These are phyloP conservation scores for Carcina quercana DNA, from an alignment of 2,888 invertebrate genomes.

Conservation along the genomic window DNA sequence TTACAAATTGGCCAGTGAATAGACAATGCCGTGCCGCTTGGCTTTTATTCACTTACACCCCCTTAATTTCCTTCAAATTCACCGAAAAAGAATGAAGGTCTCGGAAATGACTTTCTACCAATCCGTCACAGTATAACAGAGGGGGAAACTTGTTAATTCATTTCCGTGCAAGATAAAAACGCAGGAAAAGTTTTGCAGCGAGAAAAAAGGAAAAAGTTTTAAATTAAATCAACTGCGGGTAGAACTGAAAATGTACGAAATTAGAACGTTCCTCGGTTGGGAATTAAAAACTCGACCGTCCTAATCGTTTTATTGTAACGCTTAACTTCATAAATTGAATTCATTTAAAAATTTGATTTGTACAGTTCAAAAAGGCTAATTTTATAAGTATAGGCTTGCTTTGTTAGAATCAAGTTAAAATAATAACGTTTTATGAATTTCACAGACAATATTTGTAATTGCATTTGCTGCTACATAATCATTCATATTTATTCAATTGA, in stretches of 20 bases:
- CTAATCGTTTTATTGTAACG: conserved; percentile 2
- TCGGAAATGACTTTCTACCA: background rate
- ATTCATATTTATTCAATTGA: too few species aligned
- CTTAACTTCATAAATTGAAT: conserved; percentile 2
- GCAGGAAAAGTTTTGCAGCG: conserved; percentile 3
- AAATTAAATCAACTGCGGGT: conserved; percentile 29
- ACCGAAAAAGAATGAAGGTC: background rate
- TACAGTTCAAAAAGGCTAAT: too few species aligned
- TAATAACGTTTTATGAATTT: too few species aligned
- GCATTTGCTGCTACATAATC: too few species aligned
- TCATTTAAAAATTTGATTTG: too few species aligned
- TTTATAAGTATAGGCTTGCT: too few species aligned
- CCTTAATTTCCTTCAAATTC: too few species aligned
- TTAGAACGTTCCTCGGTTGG: conserved; percentile 7
- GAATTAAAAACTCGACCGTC: conserved; percentile 3
- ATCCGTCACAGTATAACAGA: background rate
- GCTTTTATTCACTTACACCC: too few species aligned
- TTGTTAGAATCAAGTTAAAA: too few species aligned
- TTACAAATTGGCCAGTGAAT: too few species aligned
- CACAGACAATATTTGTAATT: too few species aligned
- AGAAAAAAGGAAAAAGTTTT: conserved; percentile 21
- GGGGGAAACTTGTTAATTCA: conserved; percentile 16
- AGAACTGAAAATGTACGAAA: conserved; percentile 26
- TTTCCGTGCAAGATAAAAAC: conserved; percentile 13
- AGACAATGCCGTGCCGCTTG: too few species aligned